phyloP scores from a whole-genome alignment of 2,797 vertebrate species.

The Mormyrops boulengeri region DNA sequence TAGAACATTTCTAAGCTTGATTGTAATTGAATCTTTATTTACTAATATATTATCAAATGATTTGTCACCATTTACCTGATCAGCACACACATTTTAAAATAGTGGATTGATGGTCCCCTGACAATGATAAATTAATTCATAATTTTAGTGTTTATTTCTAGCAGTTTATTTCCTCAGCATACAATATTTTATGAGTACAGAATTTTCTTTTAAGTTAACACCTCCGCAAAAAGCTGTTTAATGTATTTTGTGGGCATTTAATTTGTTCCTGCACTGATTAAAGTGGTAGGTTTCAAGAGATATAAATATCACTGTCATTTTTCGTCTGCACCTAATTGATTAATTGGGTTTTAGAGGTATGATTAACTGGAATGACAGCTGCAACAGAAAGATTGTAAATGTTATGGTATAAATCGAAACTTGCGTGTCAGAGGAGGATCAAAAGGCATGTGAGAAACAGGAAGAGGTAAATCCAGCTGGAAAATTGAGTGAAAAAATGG shows the following conservation, averaged over 20 bases:
- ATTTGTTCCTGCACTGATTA: background rate
- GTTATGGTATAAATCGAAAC: background rate
- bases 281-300: background rate
- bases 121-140: background rate
- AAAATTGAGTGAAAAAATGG: background rate
- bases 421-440: background rate
- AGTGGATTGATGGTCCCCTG: background rate
- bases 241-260: background rate
- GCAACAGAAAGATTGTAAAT: constrained; percentile 2
- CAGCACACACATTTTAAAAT: background rate
- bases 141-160: background rate
- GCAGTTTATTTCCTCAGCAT: background rate
- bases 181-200: background rate
- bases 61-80: background rate
- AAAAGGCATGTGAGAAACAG: background rate
- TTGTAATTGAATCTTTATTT: background rate
- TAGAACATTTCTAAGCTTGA: background rate
- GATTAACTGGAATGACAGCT: background rate
- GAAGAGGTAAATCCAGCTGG: background rate
- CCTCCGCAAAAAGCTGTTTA: background rate
- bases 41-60: background rate
- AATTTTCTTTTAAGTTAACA: background rate
- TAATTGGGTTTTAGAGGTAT: background rate
- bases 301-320: background rate
- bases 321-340: background rate